Evolutionary conservation across 2,888 invertebrate genomes (phyloP), one percentile per base, ranked within the genome.

Genomic region (Brachynemurus nebulosus): DNA sequence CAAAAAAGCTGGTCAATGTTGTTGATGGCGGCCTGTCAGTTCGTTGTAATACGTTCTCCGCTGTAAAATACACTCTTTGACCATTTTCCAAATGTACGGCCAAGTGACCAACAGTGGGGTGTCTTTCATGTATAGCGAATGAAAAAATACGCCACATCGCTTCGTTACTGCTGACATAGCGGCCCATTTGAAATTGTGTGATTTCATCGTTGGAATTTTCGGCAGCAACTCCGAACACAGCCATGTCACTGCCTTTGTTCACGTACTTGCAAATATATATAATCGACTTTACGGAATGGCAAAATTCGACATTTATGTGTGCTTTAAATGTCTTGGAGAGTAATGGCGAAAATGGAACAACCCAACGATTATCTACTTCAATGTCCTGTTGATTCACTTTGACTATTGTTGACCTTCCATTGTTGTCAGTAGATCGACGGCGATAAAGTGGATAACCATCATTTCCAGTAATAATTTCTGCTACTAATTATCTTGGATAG

Each of bases 211-310:
- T 50, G 3, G 25, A 2, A 54, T 56, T 57, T 44, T 46, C 50
- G 42, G 47, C 46, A 47, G 46, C 50, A 34, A 57, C 45, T 48
- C 52, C 55, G 52, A 58, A 57, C 40, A 57, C 53, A 45, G 60
- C 58, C 59, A 58, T 57, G 48, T 62, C 60, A 47, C 57, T 59
- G 21, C 61, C 61, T 58, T 65, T 65, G 41, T 55, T 61, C 19
- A 66, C 57, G 53, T 66, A 66, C 52, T 64, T 63, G 50, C 60
- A 61, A 47, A 65, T 55, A 67, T 59, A 50, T 35, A 53, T 59
- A 6, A 50, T 53, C 62, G 50, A 59, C 60, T 47, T 65, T 54
- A 66, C 59, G 0, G 63, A 65, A 52, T 54, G 57, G 46, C 65
- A 67, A 45, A 40, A 57, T 47, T 65, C 64, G 11, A 65, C 59